Base-by-base conservation (phyloP, 1,140 invertebrate species). In the Pemphigus obesinymphae region DNA sequence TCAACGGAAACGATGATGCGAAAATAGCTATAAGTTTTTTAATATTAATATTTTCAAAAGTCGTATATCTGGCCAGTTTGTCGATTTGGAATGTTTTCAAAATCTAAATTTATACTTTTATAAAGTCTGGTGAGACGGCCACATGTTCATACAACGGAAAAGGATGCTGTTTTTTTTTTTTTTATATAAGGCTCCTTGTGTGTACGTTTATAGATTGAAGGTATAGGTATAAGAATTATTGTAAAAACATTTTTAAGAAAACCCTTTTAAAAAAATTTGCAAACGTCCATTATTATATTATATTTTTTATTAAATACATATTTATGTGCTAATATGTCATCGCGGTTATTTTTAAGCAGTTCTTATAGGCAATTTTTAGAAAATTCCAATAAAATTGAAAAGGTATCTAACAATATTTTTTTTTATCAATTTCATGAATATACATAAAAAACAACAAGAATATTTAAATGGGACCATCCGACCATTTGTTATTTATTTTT, bases 21-120 rank as follows among this genome's bases (percentile, higher is more conserved):
- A 78, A 78, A 78, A 78, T 78, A 78, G 26, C 53, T 37, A 53
- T 23, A 58, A 58, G 50, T 37, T 17, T 80, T 78, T 63, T 80
- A 80, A 61, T 80, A 80, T 80, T 80, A 80, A 80, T 63, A 80
- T 80, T 80, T 80, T 80, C 76, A 80, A 78, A 78, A 63, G 55
- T 61, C 43, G 55, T 80, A 61, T 80, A 80, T 45, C 76, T 80
- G 76, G 76, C 76, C 17, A 63, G 76, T 80, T 80, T 63, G 76
- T 63, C 55, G 76, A 63, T n/a, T 80, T 80, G 76, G 76, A 80
- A 80, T 80, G 76, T 45, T 61, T 80, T 80, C 76, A 80, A 80
- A 76, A 80, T 80, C 76, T 80, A 80, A 80, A 61, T 80, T 63
- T 80, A 80, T 43, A 80, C 53, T 45, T 43, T 61, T 63, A 80